Base-by-base conservation (phyloP, 1,140 invertebrate genomes). In the Zaprionus tsacasi region DNA sequence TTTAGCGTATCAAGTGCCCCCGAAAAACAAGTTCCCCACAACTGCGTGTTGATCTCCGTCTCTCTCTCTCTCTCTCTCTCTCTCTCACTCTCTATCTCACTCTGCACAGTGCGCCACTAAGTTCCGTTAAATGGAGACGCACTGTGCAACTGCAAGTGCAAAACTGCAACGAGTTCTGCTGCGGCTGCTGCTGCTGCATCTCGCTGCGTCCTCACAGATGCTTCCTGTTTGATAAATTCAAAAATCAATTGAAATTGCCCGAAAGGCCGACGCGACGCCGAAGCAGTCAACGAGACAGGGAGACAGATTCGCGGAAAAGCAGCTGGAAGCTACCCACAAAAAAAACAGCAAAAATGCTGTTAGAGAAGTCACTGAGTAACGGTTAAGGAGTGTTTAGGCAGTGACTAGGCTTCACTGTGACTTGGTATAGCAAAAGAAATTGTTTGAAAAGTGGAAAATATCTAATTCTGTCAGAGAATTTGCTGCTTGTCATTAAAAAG, bases 171-270 rank as follows among this genome's bases (percentile, higher is more conserved):
- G 43, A 77, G 82, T 87, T 87, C 66, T 82, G 68, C 72, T 76
- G 66, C 60, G 48, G 21, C 21, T 21, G 21, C 36, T 43, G 40
- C n/a, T 33, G 30, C 30, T 33, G 40, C n/a, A 13, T 54, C 52
- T 67, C 36, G 48, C 61, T 74, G 75, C 71, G 71, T 78, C 76
- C 64, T 81, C 60, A 55, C 69, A 89, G 83, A 88, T 89, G 85
- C 85, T 88, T 88, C 83, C 85, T 88, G 85, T 88, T 89, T 88
- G 85, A 88, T 88, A 88, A 89, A 89, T 89, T 89, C 64, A 60
- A 89, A 87, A 88, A 88, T 88, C 83, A 88, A 88, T 89, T 88
- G 85, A 83, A 85, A 88, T 78, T 83, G 78, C 61, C 74, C 78
- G 70, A 89, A 89, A 89, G 81, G 69, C 82, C 81, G 81, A 85